Conservation (phyloP, 2,113 vertebrate species). For the Sus scrofa region DNA sequence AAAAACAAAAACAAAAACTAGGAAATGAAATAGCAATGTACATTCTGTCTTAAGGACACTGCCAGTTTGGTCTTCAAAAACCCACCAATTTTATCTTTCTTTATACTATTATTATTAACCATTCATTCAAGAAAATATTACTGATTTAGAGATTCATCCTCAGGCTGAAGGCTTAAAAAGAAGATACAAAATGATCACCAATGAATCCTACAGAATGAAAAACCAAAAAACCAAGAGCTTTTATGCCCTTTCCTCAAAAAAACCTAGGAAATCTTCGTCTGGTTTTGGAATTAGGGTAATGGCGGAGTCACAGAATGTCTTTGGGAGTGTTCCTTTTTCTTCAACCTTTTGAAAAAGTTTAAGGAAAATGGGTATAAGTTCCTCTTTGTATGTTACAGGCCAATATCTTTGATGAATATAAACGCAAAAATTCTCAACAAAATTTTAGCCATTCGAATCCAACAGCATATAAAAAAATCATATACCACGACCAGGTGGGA, state of each 20-base stretch:
- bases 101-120: not conserved
- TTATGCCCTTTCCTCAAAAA: conserved; percentile 41
- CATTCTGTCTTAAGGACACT: not conserved
- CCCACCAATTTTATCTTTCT: not conserved
- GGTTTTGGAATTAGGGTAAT: no score
- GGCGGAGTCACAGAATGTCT: no score
- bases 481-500: no score
- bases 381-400: no score
- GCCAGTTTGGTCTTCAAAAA: not conserved
- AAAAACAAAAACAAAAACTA: not conserved
- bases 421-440: no score
- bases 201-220: not conserved
- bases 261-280: not conserved
- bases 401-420: no score
- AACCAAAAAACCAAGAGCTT: not conserved
- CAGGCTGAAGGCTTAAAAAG: not conserved
- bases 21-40: conserved; percentile 14
- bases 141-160: not conserved
- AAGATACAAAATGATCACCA: not conserved
- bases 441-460: no score
- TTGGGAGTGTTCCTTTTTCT: no score
- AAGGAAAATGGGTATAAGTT: no score
- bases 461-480: no score
- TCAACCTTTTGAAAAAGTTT: no score
- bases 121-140: conserved; percentile 21